Conservation (phyloP, 2,113 vertebrate species). For the Anguilla rostrata region DNA sequence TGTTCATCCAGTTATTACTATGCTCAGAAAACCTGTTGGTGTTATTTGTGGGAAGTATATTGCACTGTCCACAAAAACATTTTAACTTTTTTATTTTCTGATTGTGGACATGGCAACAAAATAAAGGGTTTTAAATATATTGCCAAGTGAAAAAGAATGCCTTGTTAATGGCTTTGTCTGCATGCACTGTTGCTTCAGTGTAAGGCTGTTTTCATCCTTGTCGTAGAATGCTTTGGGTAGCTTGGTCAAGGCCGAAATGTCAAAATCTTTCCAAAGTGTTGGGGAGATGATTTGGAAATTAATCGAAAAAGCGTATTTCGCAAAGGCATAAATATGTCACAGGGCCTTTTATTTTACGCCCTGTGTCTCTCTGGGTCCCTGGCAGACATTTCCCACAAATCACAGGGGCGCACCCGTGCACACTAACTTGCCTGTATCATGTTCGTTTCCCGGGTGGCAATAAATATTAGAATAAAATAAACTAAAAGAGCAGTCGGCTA, state of each 20-base stretch:
- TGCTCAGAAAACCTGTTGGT: not conserved
- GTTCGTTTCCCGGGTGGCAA: conserved; percentile 80
- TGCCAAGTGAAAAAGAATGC: not conserved
- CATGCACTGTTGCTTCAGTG: not conserved
- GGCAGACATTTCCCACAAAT: conserved; percentile 62
- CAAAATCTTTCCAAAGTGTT: conserved; percentile 5
- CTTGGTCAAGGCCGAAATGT: not conserved
- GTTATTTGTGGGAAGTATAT: not conserved
- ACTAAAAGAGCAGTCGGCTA: conserved; percentile 71
- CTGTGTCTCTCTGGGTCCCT: conserved; percentile 62
- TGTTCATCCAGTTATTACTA: too few species aligned
- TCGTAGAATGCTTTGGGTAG: not conserved
- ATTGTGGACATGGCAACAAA: not conserved
- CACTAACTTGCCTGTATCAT: conserved; percentile 72
- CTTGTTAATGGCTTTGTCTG: not conserved
- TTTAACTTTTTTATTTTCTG: not conserved
- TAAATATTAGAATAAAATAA: conserved; percentile 84
- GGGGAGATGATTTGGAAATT: conserved; percentile 20
- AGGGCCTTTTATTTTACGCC: conserved; percentile 56
- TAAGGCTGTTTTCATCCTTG: not conserved
- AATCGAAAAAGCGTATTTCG: conserved; percentile 32
- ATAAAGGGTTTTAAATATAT: not conserved
- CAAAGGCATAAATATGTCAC: conserved; percentile 30
- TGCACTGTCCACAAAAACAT: not conserved
- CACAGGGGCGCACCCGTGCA: conserved; percentile 55